Evolutionary conservation across 2,888 invertebrate genomes (phyloP).

Genomic region (Drosophila birchii): DNA sequence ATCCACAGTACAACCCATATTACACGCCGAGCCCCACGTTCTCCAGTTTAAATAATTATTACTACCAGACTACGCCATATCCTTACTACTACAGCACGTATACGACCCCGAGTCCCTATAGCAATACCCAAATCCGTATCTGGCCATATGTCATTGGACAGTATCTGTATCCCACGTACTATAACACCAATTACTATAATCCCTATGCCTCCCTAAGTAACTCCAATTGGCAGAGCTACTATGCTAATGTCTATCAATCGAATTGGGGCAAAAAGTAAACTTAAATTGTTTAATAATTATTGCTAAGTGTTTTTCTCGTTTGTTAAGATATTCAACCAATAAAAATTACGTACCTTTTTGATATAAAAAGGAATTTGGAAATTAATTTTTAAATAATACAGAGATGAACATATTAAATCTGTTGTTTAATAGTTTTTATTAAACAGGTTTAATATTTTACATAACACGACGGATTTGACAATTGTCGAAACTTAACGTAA

Average conservation of each 20-base stretch:
- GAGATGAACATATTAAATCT: no score
- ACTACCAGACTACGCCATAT: conserved; percentile 55
- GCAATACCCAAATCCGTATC: conserved; percentile 57
- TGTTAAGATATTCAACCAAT: conserved; percentile 20
- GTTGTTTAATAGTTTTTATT: background rate
- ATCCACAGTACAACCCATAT: conserved; percentile 68
- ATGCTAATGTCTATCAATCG: conserved; percentile 57
- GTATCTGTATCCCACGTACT: conserved; percentile 70
- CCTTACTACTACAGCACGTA: conserved; percentile 58
- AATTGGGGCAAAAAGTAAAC: conserved; percentile 63
- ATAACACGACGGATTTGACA: background rate
- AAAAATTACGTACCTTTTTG: conserved; percentile 9
- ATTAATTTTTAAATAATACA: background rate
- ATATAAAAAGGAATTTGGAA: background rate
- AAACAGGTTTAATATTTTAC: background rate
- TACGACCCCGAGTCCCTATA: conserved; percentile 49
- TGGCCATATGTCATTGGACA: conserved; percentile 79
- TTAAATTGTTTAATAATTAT: background rate
- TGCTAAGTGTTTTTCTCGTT: conserved; percentile 4
- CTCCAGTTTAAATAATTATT: conserved; percentile 63
- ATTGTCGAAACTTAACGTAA: background rate
- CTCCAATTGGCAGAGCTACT: conserved; percentile 66
- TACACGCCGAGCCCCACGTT: conserved; percentile 71
- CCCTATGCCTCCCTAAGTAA: conserved; percentile 60
- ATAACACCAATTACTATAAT: conserved; percentile 64